Evolutionary conservation across 1,140 invertebrate genomes (phyloP).

Genomic region (Geopemphigus sp.): DNA sequence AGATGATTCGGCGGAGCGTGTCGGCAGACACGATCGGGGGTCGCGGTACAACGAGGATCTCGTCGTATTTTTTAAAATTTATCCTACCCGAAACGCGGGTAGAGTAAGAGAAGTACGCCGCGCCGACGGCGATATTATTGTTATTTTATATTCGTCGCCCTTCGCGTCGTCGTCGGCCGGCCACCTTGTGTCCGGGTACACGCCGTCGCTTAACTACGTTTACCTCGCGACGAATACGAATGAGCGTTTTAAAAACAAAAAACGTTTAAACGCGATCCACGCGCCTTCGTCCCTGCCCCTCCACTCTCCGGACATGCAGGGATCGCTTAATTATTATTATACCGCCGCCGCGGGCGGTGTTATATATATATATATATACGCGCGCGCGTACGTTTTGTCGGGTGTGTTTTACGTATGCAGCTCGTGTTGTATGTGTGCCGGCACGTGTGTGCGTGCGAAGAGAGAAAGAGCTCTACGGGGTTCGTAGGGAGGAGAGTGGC

Average conservation of each 20-base stretch:
- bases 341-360: background rate
- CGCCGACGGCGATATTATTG: slow-evolving; percentile 12
- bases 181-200: background rate
- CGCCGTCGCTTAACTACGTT: background rate
- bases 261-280: slow-evolving; percentile 28
- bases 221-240: slow-evolving; percentile 35
- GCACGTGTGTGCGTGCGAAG: background rate
- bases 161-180: background rate
- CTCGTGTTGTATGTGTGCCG: background rate
- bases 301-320: background rate
- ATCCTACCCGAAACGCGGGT: no score
- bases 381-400: background rate
- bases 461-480: background rate
- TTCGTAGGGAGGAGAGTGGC: no score
- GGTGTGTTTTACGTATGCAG: slow-evolving; percentile 40
- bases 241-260: slow-evolving; percentile 45
- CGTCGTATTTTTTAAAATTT: slow-evolving; percentile 16
- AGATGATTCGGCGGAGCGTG: no score
- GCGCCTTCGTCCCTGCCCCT: background rate
- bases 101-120: no score
- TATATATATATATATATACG: background rate
- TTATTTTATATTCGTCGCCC: background rate
- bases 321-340: slow-evolving; percentile 32
- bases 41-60: no score
- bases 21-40: no score